These are phyloP conservation scores for Cladorhizidae sp. DNA, from an alignment of 37 sponge, comb jelly and placozoan species.

Conservation along the genomic window DNA sequence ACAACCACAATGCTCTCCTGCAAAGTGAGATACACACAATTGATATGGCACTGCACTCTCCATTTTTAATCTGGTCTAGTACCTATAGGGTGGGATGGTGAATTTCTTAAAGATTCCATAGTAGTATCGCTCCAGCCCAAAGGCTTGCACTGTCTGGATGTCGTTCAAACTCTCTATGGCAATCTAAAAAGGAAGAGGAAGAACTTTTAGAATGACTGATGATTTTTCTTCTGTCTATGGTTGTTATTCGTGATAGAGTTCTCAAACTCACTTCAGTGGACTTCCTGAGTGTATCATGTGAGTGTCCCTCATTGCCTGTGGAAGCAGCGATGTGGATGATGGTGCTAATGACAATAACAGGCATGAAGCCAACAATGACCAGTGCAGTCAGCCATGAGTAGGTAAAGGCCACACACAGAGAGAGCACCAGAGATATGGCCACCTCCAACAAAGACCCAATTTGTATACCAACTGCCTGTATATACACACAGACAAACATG, in stretches of 20 bases:
- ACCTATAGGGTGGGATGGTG: conserved; percentile 43
- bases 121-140: conserved; percentile 52
- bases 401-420: conserved; percentile 59
- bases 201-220: too few species aligned
- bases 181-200: conserved; percentile 9
- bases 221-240: neutral
- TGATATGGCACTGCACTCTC: neutral
- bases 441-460: conserved; percentile 58
- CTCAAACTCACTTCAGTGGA: conserved; percentile 60
- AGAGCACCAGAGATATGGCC: conserved; percentile 16
- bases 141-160: conserved; percentile 76
- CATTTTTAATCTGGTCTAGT: neutral
- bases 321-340: conserved; percentile 4
- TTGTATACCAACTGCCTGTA: conserved; percentile 64
- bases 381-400: conserved; percentile 73
- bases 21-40: neutral
- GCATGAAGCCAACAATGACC: conserved; percentile 55
- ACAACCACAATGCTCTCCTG: conserved; percentile 16
- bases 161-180: conserved; percentile 77
- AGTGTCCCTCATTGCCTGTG: conserved; percentile 6
- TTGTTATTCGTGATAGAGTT: neutral
- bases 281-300: conserved; percentile 36
- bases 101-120: conserved; percentile 18
- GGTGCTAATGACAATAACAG: conserved; percentile 15
- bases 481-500: too few species aligned